Evolutionary conservation across 2,113 vertebrate genomes (phyloP).

Genomic region (Oreochromis spilurus): DNA sequence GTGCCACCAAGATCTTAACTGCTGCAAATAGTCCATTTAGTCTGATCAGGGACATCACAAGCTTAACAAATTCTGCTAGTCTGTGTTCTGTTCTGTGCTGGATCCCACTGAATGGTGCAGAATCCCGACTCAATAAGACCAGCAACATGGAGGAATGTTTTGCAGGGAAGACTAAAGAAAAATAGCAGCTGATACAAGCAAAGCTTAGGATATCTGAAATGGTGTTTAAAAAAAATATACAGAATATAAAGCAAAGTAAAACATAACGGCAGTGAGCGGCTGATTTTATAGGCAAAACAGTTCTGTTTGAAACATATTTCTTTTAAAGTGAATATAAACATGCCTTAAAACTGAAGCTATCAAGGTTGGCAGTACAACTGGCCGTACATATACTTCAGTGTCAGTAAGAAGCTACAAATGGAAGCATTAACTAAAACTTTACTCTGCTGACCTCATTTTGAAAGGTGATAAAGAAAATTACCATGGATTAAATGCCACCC

Average conservation of each 20-base stretch:
- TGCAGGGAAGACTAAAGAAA: slow-evolving; percentile 52
- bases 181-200: slow-evolving; percentile 77
- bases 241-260: slow-evolving; percentile 50
- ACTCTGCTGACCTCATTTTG: neutral
- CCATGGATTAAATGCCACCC: slow-evolving; percentile 21
- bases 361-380: slow-evolving; percentile 10
- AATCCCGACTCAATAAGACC: slow-evolving; percentile 6
- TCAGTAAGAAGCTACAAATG: slow-evolving; percentile 6
- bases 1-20: neutral
- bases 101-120: slow-evolving; percentile 1
- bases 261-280: slow-evolving; percentile 67
- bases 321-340: slow-evolving; percentile 36
- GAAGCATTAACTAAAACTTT: neutral
- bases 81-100: neutral
- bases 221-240: slow-evolving; percentile 60
- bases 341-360: neutral
- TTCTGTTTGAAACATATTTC: slow-evolving; percentile 8
- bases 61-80: neutral
- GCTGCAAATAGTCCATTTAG: neutral
- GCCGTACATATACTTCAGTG: neutral
- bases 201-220: slow-evolving; percentile 69
- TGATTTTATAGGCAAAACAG: slow-evolving; percentile 49
- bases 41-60: slow-evolving; percentile 6
- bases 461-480: neutral
- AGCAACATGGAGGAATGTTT: slow-evolving; percentile 57